Evolutionary conservation across 2,888 invertebrate genomes (phyloP).

Genomic region (Campoplex capitator): DNA sequence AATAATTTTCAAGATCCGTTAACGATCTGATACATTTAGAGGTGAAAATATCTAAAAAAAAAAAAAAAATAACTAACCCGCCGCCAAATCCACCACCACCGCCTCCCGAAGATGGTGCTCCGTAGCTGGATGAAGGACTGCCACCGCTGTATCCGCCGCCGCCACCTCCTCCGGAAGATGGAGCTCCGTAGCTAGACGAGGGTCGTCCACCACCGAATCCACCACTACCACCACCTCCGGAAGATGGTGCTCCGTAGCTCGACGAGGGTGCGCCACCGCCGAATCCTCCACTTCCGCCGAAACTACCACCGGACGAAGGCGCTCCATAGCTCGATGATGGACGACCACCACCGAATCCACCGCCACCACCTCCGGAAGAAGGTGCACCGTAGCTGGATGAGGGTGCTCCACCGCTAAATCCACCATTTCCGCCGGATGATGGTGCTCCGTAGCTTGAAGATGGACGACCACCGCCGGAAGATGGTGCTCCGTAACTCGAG

Average conservation of each 20-base stretch:
- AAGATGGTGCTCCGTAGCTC: too few relatives aligned
- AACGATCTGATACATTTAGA: background rate
- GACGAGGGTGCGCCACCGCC: too few relatives aligned
- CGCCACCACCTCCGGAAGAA: conserved; percentile 67
- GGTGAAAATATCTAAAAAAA: background rate
- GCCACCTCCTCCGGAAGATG: conserved; percentile 19
- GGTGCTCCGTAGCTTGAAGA: conserved; percentile 79
- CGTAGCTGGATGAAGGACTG: conserved; percentile 70
- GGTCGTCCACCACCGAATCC: background rate
- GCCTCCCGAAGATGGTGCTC: conserved; percentile 71
- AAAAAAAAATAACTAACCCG: conserved; percentile 34
- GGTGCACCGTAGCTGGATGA: conserved; percentile 80
- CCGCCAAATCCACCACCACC: conserved; percentile 61
- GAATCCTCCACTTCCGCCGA: background rate
- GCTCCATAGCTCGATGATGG: too few relatives aligned
- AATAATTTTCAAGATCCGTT: background rate
- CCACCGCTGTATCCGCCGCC: conserved; percentile 63
- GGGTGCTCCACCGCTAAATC: conserved; percentile 74
- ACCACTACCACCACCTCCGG: too few relatives aligned
- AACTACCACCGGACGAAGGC: too few relatives aligned
- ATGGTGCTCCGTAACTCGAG: conserved; percentile 82
- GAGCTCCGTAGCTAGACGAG: too few relatives aligned
- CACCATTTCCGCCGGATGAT: conserved; percentile 67
- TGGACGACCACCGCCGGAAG: conserved; percentile 76
- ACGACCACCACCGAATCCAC: too few relatives aligned